These are phyloP conservation scores for Rhingia rostrata DNA, from an alignment of 2,888 invertebrate species.

Conservation along the genomic window DNA sequence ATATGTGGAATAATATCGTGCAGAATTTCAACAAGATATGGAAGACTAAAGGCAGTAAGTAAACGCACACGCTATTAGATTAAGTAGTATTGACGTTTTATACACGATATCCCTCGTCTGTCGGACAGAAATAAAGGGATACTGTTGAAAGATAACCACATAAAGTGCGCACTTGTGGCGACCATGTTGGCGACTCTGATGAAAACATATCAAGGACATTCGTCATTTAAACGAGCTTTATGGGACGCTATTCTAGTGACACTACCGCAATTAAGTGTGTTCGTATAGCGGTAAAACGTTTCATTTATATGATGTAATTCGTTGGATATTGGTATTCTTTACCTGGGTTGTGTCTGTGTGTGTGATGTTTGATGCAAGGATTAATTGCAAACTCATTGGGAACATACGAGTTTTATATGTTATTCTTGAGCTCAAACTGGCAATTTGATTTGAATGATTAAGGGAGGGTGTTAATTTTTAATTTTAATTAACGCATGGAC, in stretches of 20 bases:
- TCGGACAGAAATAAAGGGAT: constrained; percentile 2
- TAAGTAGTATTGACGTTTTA: constrained; percentile 25
- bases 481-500: too few relatives aligned
- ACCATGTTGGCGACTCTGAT: background rate
- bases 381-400: too few relatives aligned
- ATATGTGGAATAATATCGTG: constrained; percentile 74
- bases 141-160: background rate
- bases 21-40: constrained; percentile 72
- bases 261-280: background rate
- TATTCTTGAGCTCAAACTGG: too few relatives aligned
- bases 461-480: too few relatives aligned
- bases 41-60: constrained; percentile 69
- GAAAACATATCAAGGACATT: constrained; percentile 4
- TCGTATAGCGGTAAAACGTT: background rate
- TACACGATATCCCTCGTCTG: background rate
- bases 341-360: too few relatives aligned
- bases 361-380: too few relatives aligned
- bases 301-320: background rate
- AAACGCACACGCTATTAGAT: constrained; percentile 5
- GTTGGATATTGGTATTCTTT: background rate
- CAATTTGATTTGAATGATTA: too few relatives aligned
- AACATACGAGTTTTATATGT: too few relatives aligned
- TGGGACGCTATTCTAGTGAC: background rate
- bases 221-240: background rate
- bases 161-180: background rate